phyloP scores from a whole-genome alignment of 2,888 invertebrate genomes.

The Tromatobia lineatoria region DNA sequence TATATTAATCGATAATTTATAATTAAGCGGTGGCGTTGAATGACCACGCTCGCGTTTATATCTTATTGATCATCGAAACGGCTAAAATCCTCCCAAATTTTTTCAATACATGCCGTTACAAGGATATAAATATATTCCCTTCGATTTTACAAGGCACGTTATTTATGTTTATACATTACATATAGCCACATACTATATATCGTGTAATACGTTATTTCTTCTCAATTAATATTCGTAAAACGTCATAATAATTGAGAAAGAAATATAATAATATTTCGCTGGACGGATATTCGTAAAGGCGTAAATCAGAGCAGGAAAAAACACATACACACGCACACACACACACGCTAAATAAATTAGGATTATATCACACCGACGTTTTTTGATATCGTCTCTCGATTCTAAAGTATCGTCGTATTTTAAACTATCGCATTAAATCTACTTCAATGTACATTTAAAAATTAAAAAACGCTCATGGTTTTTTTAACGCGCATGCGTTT shows the following conservation, averaged over 20 bases:
- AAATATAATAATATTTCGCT: constrained; percentile 45
- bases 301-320: constrained; percentile 60
- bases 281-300: constrained; percentile 68
- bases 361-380: constrained; percentile 66
- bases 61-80: constrained; percentile 31
- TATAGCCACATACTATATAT: constrained; percentile 31
- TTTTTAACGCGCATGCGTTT: constrained; percentile 3
- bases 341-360: constrained; percentile 58
- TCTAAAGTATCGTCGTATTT: constrained; percentile 55
- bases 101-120: neutral
- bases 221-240: constrained; percentile 8
- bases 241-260: constrained; percentile 20
- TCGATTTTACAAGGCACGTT: constrained; percentile 59
- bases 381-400: constrained; percentile 53
- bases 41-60: constrained; percentile 13
- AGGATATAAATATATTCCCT: constrained; percentile 10
- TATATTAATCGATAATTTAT: constrained; percentile 40
- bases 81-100: neutral
- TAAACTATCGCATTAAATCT: constrained; percentile 41
- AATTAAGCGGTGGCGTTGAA: constrained; percentile 37
- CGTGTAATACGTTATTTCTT: constrained; percentile 18
- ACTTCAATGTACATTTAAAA: constrained; percentile 61
- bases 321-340: constrained; percentile 30
- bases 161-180: constrained; percentile 50
- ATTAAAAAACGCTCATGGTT: constrained; percentile 27